A percentile compares a stretch with the other conserved stretches of the same genome.
phyloP scores from a whole-genome alignment of 2,797 vertebrate genomes.

The Leontopithecus rosalia region DNA sequence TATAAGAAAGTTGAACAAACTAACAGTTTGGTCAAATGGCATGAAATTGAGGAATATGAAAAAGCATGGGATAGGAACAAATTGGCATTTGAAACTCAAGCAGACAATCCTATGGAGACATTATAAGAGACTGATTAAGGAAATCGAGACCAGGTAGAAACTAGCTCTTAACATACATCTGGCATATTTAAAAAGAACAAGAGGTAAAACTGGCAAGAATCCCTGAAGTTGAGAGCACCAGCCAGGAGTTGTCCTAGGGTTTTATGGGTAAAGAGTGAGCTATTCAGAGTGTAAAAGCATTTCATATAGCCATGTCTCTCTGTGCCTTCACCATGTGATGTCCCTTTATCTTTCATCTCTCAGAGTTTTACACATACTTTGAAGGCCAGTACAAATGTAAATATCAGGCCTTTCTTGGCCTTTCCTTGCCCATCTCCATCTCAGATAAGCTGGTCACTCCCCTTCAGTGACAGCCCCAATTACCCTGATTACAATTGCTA shows the following conservation, averaged over 20 bases:
- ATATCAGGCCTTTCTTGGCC: neutral
- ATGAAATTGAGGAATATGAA: neutral
- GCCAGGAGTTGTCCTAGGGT: neutral
- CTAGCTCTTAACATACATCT: neutral
- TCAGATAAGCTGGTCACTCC: neutral
- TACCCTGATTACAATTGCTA: slow-evolving; percentile 17
- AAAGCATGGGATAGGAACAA: neutral
- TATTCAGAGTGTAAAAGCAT: neutral
- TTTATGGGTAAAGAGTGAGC: neutral
- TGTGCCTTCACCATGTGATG: neutral
- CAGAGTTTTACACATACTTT: neutral
- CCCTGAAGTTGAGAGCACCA: neutral
- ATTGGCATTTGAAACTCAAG: neutral
- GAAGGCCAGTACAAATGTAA: neutral
- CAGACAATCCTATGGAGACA: neutral
- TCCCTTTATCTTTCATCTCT: neutral
- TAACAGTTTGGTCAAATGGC: neutral
- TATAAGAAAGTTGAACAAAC: neutral
- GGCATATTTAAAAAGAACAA: neutral
- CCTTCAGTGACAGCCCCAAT: neutral
- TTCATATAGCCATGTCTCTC: neutral
- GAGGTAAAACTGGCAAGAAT: neutral
- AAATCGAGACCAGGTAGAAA: neutral
- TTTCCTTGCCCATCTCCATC: neutral
- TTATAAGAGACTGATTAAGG: neutral